These are phyloP conservation scores for Alaudala cheleensis DNA, from an alignment of 2,113 vertebrate genomes.

Conservation along the genomic window DNA sequence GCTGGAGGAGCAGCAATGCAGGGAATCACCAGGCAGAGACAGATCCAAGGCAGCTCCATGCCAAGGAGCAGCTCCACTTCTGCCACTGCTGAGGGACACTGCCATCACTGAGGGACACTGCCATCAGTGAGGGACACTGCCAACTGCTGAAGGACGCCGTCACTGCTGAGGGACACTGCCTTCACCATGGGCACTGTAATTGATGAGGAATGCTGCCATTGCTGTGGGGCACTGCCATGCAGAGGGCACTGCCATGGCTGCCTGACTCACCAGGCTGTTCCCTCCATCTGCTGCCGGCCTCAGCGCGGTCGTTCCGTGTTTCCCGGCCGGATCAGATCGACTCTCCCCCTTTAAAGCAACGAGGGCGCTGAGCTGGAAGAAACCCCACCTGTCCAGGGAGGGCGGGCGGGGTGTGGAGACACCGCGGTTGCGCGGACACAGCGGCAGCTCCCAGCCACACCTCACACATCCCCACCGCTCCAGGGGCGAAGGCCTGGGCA, in stretches of 20 bases:
- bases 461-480: rapidly evolving
- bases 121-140: not conserved
- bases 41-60: rapidly evolving
- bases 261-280: not conserved
- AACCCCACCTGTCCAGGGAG: not conserved
- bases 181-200: too few species aligned
- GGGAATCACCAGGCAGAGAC: rapidly evolving
- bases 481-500: not conserved
- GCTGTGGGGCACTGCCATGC: not conserved
- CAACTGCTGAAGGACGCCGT: not conserved
- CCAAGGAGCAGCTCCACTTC: not conserved
- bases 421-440: not conserved
- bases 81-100: not conserved
- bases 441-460: not conserved
- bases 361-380: not conserved
- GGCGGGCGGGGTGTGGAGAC: not conserved
- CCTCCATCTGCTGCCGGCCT: slow-evolving; percentile 42
- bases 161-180: not conserved
- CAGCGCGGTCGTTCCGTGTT: not conserved
- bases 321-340: not conserved
- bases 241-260: not conserved
- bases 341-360: not conserved
- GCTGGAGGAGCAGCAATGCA: not conserved
- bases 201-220: not conserved
- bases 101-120: not conserved